Base-by-base conservation (phyloP, 2,113 vertebrate genomes). In the Nesogale talazaci region DNA sequence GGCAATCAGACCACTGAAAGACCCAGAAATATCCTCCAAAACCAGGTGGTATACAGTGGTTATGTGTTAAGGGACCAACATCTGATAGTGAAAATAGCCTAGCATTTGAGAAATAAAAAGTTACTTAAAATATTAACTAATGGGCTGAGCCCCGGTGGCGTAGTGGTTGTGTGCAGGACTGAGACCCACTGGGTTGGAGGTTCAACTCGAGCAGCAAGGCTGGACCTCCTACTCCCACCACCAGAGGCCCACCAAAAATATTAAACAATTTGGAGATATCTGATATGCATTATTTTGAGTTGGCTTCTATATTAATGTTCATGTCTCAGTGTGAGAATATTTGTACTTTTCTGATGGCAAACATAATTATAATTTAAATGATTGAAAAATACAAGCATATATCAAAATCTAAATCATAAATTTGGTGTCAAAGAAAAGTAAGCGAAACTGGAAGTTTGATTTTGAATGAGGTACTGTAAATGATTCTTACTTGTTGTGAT, bases 401-500 rank as follows among this genome's bases (percentile, higher is more conserved):
- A 40, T 52, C 19, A 40, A 11, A 93, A 27, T 40, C 34, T 5
- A 93, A 52, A 27, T 2, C 80, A 74, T n/a, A 8, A 81, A 34
- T 34, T 86, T 52, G 19, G 6, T 14, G 56, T 63, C 2, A 63
- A 4, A 75, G 14, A 83, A 80, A 72, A 29, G 34, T 12, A 81
- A 59, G 9, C 57, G 82, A 90, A 27, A 29, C 22, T 76, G n/a
- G 11, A 1, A 29, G 27, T 10, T 27, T 83, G 29, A 80, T 11
- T 46, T 23, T 9, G 6, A 74, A 17, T 46, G 19, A 86, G 8
- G 19, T 0, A 61, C 72, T 90, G 79, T 25, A 76, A 83, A 59
- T 85, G 12, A 1, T 25, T 38, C 14, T 74, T 86, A 96, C 77
- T 25, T 85, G 5, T 14, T 76, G 0, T 72, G 93, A 83, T 88